Conservation (phyloP, 92 coral and sea anemone species). For the Palythoa caribaeorum region DNA sequence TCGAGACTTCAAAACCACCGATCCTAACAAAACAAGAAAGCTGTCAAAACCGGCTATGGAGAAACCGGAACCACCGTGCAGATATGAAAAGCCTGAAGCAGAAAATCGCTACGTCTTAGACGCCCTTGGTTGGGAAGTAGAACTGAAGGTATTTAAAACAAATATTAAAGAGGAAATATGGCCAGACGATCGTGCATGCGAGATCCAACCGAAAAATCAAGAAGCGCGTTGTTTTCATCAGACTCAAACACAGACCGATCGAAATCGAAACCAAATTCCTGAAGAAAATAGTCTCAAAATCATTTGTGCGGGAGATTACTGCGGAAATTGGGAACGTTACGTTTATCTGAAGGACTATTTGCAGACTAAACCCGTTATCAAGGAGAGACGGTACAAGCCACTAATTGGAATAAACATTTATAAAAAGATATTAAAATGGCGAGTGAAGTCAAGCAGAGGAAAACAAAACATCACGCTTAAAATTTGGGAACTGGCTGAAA, state of each 20-base stretch:
- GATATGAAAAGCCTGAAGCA: constrained; percentile 60
- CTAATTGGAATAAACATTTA: constrained; percentile 53
- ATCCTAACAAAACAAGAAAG: background rate
- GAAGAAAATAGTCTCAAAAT: constrained; percentile 56
- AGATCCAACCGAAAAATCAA: constrained; percentile 3
- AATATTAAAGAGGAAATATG: constrained; percentile 20
- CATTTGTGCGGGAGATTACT: constrained; percentile 76
- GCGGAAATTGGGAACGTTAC: constrained; percentile 68
- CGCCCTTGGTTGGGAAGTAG: constrained; percentile 47
- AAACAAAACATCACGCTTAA: constrained; percentile 53
- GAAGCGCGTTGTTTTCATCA: constrained; percentile 16
- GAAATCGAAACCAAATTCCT: background rate
- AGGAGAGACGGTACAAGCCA: constrained; percentile 55
- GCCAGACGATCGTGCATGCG: background rate
- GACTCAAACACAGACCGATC: background rate
- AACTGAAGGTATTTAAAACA: constrained; percentile 57
- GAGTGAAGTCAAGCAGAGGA: constrained; percentile 16
- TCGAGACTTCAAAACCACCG: background rate
- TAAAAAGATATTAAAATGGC: constrained; percentile 54
- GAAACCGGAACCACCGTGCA: background rate
- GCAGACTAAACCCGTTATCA: constrained; percentile 57
- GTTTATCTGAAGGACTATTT: constrained; percentile 74
- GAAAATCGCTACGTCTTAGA: constrained; percentile 34
- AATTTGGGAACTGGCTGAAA: constrained; percentile 79
- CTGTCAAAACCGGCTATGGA: background rate